Percentiles rank a stretch among this genome's conserved stretches.
phyloP scores from a whole-genome alignment of 2,113 vertebrate species.

The Protobothrops mucrosquamatus region DNA sequence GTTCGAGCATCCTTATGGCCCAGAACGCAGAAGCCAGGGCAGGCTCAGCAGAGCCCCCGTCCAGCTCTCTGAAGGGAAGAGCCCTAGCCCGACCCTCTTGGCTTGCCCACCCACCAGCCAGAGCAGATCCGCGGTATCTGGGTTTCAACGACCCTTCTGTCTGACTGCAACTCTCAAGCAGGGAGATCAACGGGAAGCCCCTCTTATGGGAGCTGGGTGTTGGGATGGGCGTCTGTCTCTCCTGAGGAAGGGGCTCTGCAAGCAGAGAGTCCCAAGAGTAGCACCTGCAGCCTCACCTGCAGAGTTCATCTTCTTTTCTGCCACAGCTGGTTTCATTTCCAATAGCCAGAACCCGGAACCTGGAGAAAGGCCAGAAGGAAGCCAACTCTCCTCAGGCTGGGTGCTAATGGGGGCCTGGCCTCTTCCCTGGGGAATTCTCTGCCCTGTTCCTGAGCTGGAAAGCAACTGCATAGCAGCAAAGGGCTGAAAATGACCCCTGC shows the following conservation, averaged over 20 bases:
- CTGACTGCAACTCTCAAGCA: neutral
- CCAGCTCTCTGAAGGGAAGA: too few species aligned
- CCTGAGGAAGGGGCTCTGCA: neutral
- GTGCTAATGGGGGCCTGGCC: neutral
- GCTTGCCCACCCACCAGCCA: neutral
- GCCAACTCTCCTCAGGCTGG: too few species aligned
- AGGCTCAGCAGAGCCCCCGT: too few species aligned
- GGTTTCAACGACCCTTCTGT: neutral
- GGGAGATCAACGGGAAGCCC: neutral
- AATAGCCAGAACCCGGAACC: conserved; percentile 84
- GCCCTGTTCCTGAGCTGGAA: neutral
- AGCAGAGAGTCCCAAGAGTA: neutral
- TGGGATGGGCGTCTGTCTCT: neutral
- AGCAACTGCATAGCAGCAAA: neutral
- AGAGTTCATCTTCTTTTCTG: conserved; percentile 66
- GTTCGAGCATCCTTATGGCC: too few species aligned
- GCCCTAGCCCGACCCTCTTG: neutral
- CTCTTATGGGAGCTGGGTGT: neutral
- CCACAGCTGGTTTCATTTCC: conserved; percentile 66
- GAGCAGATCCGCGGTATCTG: neutral
- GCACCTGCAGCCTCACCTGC: conserved; percentile 59
- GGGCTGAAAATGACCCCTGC: neutral
- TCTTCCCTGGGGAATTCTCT: neutral
- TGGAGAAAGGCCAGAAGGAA: conserved; percentile 50
- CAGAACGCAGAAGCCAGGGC: neutral